Evolutionary conservation across 2,797 vertebrate species (phyloP).

Genomic region (Periophthalmus magnuspinnatus): DNA sequence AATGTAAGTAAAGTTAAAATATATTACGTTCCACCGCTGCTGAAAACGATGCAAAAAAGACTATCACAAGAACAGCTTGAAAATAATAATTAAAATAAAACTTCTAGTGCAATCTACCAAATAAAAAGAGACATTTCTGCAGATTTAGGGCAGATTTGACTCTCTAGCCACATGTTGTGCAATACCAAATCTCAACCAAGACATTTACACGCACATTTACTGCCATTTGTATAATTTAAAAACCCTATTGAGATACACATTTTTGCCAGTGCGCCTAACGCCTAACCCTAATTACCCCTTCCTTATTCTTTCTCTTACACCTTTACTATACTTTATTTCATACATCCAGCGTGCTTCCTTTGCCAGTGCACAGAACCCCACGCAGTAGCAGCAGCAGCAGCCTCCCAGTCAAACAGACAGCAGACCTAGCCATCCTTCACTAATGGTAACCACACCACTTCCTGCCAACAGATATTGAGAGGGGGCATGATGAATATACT

Average conservation of each 20-base stretch:
- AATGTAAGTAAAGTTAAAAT: too few relatives aligned
- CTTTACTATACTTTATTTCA: background rate
- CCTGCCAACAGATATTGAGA: constrained; percentile 76
- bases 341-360: constrained; percentile 5
- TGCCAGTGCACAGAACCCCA: constrained; percentile 34
- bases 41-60: too few relatives aligned
- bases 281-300: background rate
- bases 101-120: too few relatives aligned
- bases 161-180: background rate
- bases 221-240: too few relatives aligned
- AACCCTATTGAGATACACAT: too few relatives aligned
- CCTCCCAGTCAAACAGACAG: constrained; percentile 54
- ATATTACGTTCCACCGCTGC: too few relatives aligned
- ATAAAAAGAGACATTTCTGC: background rate
- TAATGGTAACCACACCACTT: constrained; percentile 79
- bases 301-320: background rate
- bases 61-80: too few relatives aligned
- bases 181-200: background rate
- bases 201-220: background rate
- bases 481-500: constrained; percentile 80
- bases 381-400: constrained; percentile 13
- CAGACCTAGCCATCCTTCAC: constrained; percentile 78
- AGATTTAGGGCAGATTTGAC: background rate
- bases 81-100: background rate
- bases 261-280: background rate